phyloP scores from a whole-genome alignment of 2,113 vertebrate species.

The Progne subis region DNA sequence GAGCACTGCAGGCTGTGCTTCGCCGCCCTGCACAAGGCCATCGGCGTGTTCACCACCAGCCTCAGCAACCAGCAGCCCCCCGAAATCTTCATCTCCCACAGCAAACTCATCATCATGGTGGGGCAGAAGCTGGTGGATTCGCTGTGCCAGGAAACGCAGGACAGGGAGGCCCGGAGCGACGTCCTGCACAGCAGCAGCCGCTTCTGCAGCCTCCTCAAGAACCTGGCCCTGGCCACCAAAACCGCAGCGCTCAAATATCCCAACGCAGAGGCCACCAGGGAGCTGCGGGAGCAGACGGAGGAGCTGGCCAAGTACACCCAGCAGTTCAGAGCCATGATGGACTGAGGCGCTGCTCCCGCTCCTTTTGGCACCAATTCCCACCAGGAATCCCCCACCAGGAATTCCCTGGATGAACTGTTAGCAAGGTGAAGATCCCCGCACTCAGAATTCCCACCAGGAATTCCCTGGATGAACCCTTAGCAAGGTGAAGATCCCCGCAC shows the following conservation, averaged over 20 bases:
- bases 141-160: constrained; percentile 83
- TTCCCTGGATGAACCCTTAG: neutral
- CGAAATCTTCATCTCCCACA: constrained; percentile 88
- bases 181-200: constrained; percentile 83
- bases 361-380: rapidly evolving
- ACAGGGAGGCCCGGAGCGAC: constrained; percentile 62
- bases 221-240: constrained; percentile 90
- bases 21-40: constrained; percentile 87
- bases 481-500: too few relatives aligned
- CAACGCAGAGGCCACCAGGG: constrained; percentile 55
- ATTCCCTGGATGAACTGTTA: neutral
- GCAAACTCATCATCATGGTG: constrained; percentile 92
- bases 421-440: neutral
- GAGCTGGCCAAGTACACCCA: constrained; percentile 77
- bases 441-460: neutral
- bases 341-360: neutral
- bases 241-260: constrained; percentile 83
- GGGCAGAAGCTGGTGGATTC: constrained; percentile 91
- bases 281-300: constrained; percentile 75
- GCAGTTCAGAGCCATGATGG: constrained; percentile 77
- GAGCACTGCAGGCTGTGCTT: constrained; percentile 90
- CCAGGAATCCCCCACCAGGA: rapidly evolving
- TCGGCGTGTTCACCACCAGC: constrained; percentile 74
- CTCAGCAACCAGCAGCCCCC: constrained; percentile 80
- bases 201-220: constrained; percentile 90